Evolutionary conservation across 64 coral and sea anemone genomes (phyloP).

Genomic region (Montipora efflorescens): DNA sequence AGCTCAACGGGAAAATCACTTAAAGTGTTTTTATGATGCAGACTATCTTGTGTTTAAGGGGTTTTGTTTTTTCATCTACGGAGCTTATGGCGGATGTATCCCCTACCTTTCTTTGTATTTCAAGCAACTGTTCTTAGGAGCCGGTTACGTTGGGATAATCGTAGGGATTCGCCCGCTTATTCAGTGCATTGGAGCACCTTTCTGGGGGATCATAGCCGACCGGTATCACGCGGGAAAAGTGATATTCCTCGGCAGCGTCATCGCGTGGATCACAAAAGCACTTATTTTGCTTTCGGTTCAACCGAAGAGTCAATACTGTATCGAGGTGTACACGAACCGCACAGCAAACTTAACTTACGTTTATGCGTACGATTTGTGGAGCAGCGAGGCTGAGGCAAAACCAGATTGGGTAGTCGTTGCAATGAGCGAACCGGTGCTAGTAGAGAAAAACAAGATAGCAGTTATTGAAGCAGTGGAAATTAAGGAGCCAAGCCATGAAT

Average conservation of each 20-base stretch:
- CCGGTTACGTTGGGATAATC: slow-evolving; percentile 74
- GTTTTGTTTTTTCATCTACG: slow-evolving; percentile 86
- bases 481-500: background rate
- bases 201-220: slow-evolving; percentile 80
- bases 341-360: slow-evolving; percentile 61
- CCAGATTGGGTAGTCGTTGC: slow-evolving; percentile 30
- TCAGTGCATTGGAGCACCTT: slow-evolving; percentile 77
- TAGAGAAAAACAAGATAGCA: slow-evolving; percentile 10
- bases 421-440: background rate
- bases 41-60: slow-evolving; percentile 79
- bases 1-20: background rate
- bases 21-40: slow-evolving; percentile 56
- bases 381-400: background rate
- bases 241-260: slow-evolving; percentile 61
- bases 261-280: slow-evolving; percentile 84
- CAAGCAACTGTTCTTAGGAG: slow-evolving; percentile 73
- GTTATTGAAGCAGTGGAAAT: background rate
- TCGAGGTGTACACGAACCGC: slow-evolving; percentile 53
- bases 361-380: slow-evolving; percentile 68
- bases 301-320: slow-evolving; percentile 71
- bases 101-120: slow-evolving; percentile 88
- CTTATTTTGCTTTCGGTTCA: slow-evolving; percentile 55
- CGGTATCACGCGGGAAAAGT: slow-evolving; percentile 70
- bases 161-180: slow-evolving; percentile 75
- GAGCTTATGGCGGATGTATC: slow-evolving; percentile 70